Evolutionary conservation across 1,140 invertebrate genomes (phyloP).

Genomic region (Euwallacea similis): DNA sequence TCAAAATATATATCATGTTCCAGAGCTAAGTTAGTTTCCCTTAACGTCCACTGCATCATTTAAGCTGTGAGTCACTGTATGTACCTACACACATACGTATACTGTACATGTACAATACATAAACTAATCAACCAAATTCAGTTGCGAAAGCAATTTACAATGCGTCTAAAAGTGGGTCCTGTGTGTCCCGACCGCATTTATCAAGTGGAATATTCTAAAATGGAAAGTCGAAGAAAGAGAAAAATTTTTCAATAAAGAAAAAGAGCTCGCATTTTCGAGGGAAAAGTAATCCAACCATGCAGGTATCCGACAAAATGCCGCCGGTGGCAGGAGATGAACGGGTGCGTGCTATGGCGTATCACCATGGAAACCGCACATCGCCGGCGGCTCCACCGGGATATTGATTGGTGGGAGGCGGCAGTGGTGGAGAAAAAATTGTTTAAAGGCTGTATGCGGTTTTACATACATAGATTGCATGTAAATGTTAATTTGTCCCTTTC

Average conservation of each 20-base stretch:
- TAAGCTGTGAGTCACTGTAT: too few species aligned
- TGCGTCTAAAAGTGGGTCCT: too few species aligned
- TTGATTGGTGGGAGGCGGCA: slow-evolving; percentile 24
- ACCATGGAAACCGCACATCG: slow-evolving; percentile 39
- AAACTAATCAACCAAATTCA: too few species aligned
- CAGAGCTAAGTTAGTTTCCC: too few species aligned
- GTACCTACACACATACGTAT: too few species aligned
- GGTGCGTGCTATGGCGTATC: slow-evolving; percentile 29
- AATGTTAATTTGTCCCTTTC: slow-evolving; percentile 5
- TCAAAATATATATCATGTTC: too few species aligned
- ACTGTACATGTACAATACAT: too few species aligned
- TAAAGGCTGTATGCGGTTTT: slow-evolving; percentile 6
- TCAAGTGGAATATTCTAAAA: background rate
- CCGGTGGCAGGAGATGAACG: slow-evolving; percentile 23
- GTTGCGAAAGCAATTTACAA: too few species aligned
- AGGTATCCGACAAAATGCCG: slow-evolving; percentile 36
- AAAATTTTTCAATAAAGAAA: background rate
- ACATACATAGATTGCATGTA: background rate
- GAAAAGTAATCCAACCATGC: slow-evolving; percentile 33
- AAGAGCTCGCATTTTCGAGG: background rate
- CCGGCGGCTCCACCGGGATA: slow-evolving; percentile 31
- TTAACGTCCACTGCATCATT: too few species aligned
- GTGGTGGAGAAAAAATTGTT: slow-evolving; percentile 18
- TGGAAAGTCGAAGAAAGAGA: background rate
- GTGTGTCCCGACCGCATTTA: too few species aligned